Evolutionary conservation across 2,888 invertebrate species (phyloP), one percentile per base, ranked within the genome.

Genomic region (Lomographa bimaculata): DNA sequence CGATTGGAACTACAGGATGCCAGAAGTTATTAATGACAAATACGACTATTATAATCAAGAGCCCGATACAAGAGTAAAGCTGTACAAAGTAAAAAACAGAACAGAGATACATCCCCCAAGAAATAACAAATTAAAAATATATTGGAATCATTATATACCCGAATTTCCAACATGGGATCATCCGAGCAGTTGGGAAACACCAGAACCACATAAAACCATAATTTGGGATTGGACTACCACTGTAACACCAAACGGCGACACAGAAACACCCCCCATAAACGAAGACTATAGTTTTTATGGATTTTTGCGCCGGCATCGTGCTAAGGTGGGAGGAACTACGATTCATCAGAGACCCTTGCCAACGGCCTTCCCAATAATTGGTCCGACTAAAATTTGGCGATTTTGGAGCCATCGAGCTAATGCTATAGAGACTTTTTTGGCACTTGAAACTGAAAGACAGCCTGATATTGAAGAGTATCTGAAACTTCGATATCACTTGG

Each of bases 391-490:
- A 12, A 6, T 29, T 7, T 20, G 20, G 29, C 19, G 29, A 7
- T 29, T 29, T 18, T 29, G 19, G 20, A 20, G 19, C 1, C 12
- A 7, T 5, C n/a, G n/a, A n/a, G n/a, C 11, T n/a, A 9, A 8
- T n/a, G 6, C 8, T 5, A 16, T 29, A n/a, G 32, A 23, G 2
- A 23, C 32, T 1, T 23, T 12, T 16, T 16, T 23, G n/a, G 32
- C 32, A 3, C 23, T 34, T 7, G 34, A 24, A 12, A 33, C 21
- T 5, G 32, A 23, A 3, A 14, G n/a, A n/a, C 29, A 20, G 20
- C 12, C 11, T n/a, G n/a, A n/a, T n/a, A n/a, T n/a, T n/a, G n/a
- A n/a, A n/a, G n/a, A n/a, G n/a, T n/a, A n/a, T n/a, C n/a, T n/a
- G n/a, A n/a, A n/a, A n/a, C n/a, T n/a, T n/a, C n/a, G n/a, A n/a